phyloP scores from a whole-genome alignment of 1,140 invertebrate species.

The Drosophila mojavensis region DNA sequence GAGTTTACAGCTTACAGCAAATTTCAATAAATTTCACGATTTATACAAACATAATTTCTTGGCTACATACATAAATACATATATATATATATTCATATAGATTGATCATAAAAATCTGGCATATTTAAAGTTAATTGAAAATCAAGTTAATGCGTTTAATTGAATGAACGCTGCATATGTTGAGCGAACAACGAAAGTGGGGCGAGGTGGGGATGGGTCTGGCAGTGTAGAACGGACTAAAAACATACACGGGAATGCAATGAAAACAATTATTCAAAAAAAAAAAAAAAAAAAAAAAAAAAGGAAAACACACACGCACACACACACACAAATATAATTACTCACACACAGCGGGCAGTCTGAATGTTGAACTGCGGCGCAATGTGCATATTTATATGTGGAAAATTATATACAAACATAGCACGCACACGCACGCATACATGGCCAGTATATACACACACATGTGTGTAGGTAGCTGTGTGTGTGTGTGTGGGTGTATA shows the following conservation, averaged over 20 bases:
- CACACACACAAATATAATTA: constrained; percentile 54
- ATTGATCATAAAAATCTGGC: constrained; percentile 59
- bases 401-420: constrained; percentile 80
- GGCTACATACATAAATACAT: neutral
- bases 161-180: constrained; percentile 70
- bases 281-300: constrained; percentile 17
- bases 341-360: constrained; percentile 47
- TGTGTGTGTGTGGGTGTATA: constrained; percentile 19
- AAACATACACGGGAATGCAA: constrained; percentile 73
- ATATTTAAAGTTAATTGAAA: constrained; percentile 80
- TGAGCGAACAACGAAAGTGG: neutral
- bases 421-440: constrained; percentile 15
- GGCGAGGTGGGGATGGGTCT: constrained; percentile 3
- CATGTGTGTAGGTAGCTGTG: neutral
- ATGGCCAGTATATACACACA: neutral
- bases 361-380: constrained; percentile 32
- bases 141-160: constrained; percentile 82
- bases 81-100: neutral
- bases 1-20: neutral
- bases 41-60: constrained; percentile 25
- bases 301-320: constrained; percentile 25
- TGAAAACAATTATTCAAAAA: constrained; percentile 68
- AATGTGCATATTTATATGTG: constrained; percentile 79
- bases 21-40: constrained; percentile 1
- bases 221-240: constrained; percentile 46